Conservation (phyloP, 2,888 invertebrate species). For the Agriopis leucophaearia region DNA sequence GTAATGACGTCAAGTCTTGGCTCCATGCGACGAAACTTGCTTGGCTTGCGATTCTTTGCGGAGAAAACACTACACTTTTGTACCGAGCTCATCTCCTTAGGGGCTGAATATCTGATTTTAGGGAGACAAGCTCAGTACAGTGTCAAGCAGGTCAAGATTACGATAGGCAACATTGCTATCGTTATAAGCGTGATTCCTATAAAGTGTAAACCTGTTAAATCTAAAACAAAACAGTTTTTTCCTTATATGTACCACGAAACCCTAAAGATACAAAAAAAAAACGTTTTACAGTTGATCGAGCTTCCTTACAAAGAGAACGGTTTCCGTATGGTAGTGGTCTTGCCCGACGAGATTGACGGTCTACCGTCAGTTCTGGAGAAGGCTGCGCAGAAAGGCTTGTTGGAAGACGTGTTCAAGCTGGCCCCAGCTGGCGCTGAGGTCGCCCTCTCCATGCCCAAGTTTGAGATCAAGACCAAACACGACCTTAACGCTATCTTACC, state of each 20-base stretch:
- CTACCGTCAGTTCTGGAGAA: constrained; percentile 60
- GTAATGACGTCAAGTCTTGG: too few species aligned
- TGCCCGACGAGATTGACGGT: constrained; percentile 64
- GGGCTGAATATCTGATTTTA: too few species aligned
- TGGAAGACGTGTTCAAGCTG: constrained; percentile 58
- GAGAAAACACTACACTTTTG: too few species aligned
- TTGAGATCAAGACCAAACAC: constrained; percentile 60
- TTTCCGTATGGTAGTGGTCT: constrained; percentile 68
- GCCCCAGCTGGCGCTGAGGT: constrained; percentile 50
- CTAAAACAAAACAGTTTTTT: too few species aligned
- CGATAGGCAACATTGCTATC: too few species aligned
- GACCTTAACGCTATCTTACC: constrained; percentile 61
- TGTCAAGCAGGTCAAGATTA: too few species aligned
- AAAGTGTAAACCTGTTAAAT: too few species aligned
- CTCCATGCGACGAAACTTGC: too few species aligned
- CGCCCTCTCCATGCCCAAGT: constrained; percentile 63
- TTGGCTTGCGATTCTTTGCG: too few species aligned
- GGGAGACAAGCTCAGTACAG: too few species aligned
- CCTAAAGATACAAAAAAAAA: constrained; percentile 1
- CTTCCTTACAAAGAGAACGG: constrained; percentile 65
- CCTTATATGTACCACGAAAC: not conserved
- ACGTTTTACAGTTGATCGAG: constrained; percentile 60
- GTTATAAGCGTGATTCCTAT: too few species aligned
- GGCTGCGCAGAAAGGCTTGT: constrained; percentile 55
- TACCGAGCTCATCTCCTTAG: too few species aligned